phyloP scores from a whole-genome alignment of 2,797 vertebrate species.

The Macropodus opercularis region DNA sequence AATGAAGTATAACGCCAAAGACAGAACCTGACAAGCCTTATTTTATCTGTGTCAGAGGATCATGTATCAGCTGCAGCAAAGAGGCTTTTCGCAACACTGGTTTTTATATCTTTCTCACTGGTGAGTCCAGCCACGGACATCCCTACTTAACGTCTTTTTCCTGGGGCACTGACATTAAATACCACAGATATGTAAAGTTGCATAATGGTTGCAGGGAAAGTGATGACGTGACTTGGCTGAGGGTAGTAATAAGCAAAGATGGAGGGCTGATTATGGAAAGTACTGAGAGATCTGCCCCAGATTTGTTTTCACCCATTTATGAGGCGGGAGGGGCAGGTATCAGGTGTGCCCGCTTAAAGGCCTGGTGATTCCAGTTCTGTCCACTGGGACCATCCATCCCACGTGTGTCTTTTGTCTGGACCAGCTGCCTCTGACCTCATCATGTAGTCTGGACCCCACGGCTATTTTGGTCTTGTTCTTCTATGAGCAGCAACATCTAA shows the following conservation, averaged over 20 bases:
- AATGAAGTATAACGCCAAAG: too few species aligned
- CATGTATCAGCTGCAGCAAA: conserved; percentile 43
- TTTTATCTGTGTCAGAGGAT: conserved; percentile 20
- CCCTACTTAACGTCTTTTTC: not conserved
- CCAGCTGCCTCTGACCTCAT: conserved; percentile 55
- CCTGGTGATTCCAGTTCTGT: conserved; percentile 53
- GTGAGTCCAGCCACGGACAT: not conserved
- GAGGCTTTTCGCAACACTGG: conserved; percentile 33
- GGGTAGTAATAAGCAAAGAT: not conserved
- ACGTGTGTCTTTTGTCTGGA: conserved; percentile 59
- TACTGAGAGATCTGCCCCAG: conserved; percentile 12
- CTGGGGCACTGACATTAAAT: not conserved
- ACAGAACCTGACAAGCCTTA: not conserved
- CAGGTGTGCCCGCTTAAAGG: conserved; percentile 53
- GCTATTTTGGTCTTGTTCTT: conserved; percentile 24
- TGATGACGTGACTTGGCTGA: not conserved
- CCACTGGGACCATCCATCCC: conserved; percentile 38
- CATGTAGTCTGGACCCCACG: conserved; percentile 34
- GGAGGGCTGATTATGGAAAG: not conserved
- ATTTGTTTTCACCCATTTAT: conserved; percentile 14
- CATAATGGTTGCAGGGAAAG: not conserved
- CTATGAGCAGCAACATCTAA: conserved; percentile 8
- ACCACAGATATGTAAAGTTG: not conserved
- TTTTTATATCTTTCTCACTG: conserved; percentile 13
- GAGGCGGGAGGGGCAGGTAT: conserved; percentile 43